Evolutionary conservation across 1,140 invertebrate species (phyloP), one percentile per base, ranked within the genome.

Genomic region (Bombus pascuorum): DNA sequence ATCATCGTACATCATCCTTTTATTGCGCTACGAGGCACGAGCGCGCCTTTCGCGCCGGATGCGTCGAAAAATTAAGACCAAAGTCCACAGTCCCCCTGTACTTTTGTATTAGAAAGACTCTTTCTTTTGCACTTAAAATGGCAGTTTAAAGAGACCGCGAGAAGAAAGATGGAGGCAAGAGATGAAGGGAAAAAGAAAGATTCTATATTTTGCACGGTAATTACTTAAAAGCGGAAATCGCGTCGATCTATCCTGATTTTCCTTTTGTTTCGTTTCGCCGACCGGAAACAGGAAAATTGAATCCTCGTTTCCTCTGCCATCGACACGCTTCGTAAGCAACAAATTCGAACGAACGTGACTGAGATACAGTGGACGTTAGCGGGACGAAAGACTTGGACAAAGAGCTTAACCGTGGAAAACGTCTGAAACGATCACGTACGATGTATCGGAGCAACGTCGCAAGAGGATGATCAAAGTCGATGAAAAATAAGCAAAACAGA

Each of bases 201-300:
- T 62, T 47, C 2, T 47, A 12, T 42, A 8, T 6, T 68, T 77
- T 28, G 9, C n/a, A 34, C 5, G 22, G 12, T 32, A 47, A 79
- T 78, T 78, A 62, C 65, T 71, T 32, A 79, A 79, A 71, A 78
- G 75, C 66, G 65, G 71, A 86, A 83, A 66, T 42, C 39, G 59
- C 81, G 39, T 28, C 59, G 75, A 86, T 81, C 68, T 34, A 68
- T 34, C 70, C 53, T 71, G 65, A 85, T 72, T 62, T 72, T 53
- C 47, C 5, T 22, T 88, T 91, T 53, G 73, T 80, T 79, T 44
- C 57, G 65, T 87, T 89, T 59, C 73, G 66, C 87, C 91, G 91
- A 90, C 90, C 91, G 91, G 90, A 92, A 92, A 89, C 85, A 87
- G 85, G 90, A 91, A 91, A 93, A 93, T 93, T 91, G 91, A 93